Conservation (phyloP, 2,888 invertebrate species). For the Synanthedon myopaeformis region DNA sequence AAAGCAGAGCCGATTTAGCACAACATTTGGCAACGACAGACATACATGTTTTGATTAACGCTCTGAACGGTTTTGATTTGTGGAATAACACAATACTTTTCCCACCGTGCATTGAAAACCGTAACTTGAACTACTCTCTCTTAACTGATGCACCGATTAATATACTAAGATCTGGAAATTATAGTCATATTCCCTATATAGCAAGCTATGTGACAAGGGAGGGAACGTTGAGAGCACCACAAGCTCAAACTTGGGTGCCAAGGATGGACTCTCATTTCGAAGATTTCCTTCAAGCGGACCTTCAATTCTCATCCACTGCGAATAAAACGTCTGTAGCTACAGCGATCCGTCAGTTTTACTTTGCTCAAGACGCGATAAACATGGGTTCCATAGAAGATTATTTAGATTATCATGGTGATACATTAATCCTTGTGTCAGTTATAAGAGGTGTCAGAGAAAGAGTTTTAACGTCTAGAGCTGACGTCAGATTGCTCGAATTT, state of each 20-base stretch:
- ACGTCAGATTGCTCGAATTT: constrained; percentile 42
- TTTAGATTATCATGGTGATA: constrained; percentile 50
- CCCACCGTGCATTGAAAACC: constrained; percentile 51
- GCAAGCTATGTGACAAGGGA: constrained; percentile 43
- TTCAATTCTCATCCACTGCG: constrained; percentile 19
- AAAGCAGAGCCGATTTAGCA: constrained; percentile 29
- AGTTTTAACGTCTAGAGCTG: constrained; percentile 26
- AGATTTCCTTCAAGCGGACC: constrained; percentile 42
- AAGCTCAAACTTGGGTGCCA: constrained; percentile 36
- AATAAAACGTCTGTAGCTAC: constrained; percentile 21
- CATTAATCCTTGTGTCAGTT: constrained; percentile 33
- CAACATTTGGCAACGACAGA: constrained; percentile 25
- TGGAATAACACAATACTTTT: constrained; percentile 46
- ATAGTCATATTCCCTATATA: constrained; percentile 42
- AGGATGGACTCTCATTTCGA: constrained; percentile 45
- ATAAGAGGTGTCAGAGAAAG: constrained; percentile 41
- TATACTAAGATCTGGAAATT: constrained; percentile 35
- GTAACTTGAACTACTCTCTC: constrained; percentile 26
- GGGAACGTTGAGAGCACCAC: constrained; percentile 41
- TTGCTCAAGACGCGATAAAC: constrained; percentile 23
- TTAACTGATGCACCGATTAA: constrained; percentile 40
- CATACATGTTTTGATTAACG: constrained; percentile 20
- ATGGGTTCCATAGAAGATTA: constrained; percentile 43
- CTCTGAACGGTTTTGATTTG: constrained; percentile 30
- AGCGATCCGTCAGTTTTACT: constrained; percentile 37